Base-by-base conservation (phyloP, 2,888 invertebrate genomes). In the Peribatodes rhomboidaria region DNA sequence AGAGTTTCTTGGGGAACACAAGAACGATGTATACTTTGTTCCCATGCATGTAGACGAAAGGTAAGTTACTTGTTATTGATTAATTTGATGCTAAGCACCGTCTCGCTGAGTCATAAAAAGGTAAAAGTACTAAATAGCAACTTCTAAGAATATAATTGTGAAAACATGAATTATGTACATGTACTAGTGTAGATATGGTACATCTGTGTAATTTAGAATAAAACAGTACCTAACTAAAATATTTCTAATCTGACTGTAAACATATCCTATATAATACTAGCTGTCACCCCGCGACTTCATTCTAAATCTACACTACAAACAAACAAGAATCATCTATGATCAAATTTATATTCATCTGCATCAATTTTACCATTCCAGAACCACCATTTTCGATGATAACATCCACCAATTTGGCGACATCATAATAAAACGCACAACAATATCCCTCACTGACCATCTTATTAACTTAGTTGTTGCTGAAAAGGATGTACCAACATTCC, bases 401-500 rank as follows among this genome's bases (percentile, higher is more conserved):
- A 74, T 84, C 9, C 89, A 91, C 68, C 88, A 87, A 75, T 92
- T 83, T 73, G 92, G 92, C 0, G 88, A 90, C n/a, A 57, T 92
- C 22, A 66, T 79, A 0, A 65, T 87, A 3, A 75, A 78, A 58
- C 75, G 71, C 18, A 64, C 82, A 67, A 0, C 69, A 78, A 3
- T 74, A 75, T 14, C 54, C 88, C 2, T 77, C 79, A 7, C 71
- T 77, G 18, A 62, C 72, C 11, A 71, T 13, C 52, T 92, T 0
- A 46, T 75, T 0, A 72, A 85, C 10, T 72, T 83, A 0, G 71
- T 72, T 0, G 80, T 87, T 52, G 89, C 86, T 0, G 18, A 70
- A 0, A 69, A 75, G 39, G 77, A 90, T 33, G 71, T 76, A 1
- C 55, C 67, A n/a, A 50, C 71, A 0, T 92, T 92, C 64, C 80